Percentiles rank a stretch among this genome's conserved stretches.
phyloP scores from a whole-genome alignment of 2,113 vertebrate species.

The Pithys albifrons region DNA sequence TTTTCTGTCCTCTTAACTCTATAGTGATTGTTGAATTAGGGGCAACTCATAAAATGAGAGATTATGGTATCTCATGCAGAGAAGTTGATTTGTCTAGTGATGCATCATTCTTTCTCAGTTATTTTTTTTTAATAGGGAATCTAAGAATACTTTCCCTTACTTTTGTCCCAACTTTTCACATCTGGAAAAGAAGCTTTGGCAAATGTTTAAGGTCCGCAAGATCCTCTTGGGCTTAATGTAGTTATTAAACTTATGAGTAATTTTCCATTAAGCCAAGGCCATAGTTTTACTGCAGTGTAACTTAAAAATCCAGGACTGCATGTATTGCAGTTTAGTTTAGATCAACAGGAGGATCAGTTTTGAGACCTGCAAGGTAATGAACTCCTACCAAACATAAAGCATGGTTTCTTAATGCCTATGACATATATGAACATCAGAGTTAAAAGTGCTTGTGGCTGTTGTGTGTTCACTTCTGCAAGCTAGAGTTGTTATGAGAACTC shows the following conservation, averaged over 20 bases:
- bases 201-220: constrained; percentile 8
- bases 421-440: background rate
- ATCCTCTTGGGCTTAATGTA: constrained; percentile 45
- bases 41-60: background rate
- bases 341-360: background rate
- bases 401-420: background rate
- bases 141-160: background rate
- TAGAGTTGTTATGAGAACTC: background rate
- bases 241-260: constrained; percentile 47
- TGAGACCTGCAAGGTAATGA: background rate
- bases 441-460: background rate
- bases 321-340: background rate
- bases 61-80: background rate
- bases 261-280: constrained; percentile 36
- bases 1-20: background rate
- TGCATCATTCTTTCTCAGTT: background rate
- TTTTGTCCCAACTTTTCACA: constrained; percentile 17
- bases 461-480: background rate
- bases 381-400: background rate
- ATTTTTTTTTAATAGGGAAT: background rate
- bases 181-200: constrained; percentile 52
- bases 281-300: background rate
- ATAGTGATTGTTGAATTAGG: background rate
- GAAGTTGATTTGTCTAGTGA: constrained; percentile 1
- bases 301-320: background rate